phyloP scores from a whole-genome alignment of 2,888 invertebrate genomes.

The Pammene fasciana region DNA sequence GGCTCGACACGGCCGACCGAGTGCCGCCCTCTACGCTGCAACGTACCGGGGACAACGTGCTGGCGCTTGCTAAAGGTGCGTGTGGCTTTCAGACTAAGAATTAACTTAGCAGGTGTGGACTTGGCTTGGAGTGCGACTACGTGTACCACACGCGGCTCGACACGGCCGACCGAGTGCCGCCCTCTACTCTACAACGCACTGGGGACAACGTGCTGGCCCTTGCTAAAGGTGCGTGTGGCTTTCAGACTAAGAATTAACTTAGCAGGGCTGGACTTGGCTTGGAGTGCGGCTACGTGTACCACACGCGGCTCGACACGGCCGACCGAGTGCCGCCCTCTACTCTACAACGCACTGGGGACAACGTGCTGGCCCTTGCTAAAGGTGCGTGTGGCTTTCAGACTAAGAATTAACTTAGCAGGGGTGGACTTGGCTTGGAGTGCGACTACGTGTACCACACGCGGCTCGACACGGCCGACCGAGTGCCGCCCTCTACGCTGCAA shows the following conservation, averaged over 20 bases:
- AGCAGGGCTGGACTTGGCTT: conserved; percentile 95
- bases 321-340: conserved; percentile 90
- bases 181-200: conserved; percentile 92
- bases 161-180: conserved; percentile 89
- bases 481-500: conserved; percentile 92
- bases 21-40: conserved; percentile 93
- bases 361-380: conserved; percentile 88
- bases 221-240: conserved; percentile 47
- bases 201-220: conserved; percentile 95
- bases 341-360: conserved; percentile 95
- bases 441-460: conserved; percentile 96
- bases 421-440: conserved; percentile 96
- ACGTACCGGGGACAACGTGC: conserved; percentile 94
- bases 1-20: conserved; percentile 90
- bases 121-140: conserved; percentile 95
- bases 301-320: conserved; percentile 93
- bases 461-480: conserved; percentile 90
- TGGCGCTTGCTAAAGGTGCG: conserved; percentile 83
- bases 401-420: conserved; percentile 83
- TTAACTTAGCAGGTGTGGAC: conserved; percentile 87
- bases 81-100: no score
- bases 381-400: background rate
- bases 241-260: no score
- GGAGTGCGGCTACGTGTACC: conserved; percentile 95
- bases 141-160: conserved; percentile 97